These are phyloP conservation scores for Epinephelus awoara DNA, from an alignment of 2,797 vertebrate species.

Conservation along the genomic window DNA sequence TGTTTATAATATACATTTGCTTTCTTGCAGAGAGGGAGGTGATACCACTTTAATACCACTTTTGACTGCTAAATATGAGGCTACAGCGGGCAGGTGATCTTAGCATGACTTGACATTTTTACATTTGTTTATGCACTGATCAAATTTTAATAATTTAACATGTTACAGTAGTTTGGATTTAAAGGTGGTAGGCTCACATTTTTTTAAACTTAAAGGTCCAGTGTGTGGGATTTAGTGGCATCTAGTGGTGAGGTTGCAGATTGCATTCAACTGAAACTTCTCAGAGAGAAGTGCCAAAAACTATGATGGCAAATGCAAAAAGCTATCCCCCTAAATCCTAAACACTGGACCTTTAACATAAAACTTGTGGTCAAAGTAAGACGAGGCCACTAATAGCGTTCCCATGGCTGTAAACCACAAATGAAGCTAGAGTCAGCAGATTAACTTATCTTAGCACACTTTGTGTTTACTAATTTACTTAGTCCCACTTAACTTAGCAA, in stretches of 20 bases:
- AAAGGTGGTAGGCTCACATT: neutral
- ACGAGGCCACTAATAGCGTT: too few relatives aligned
- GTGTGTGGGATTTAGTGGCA: too few relatives aligned
- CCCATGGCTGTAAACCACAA: too few relatives aligned
- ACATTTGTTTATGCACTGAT: neutral
- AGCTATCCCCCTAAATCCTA: too few relatives aligned
- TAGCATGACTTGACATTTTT: neutral
- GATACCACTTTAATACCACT: neutral
- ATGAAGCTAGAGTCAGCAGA: neutral
- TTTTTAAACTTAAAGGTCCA: too few relatives aligned
- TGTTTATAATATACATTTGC: neutral
- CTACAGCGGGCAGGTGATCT: neutral
- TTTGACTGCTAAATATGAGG: neutral
- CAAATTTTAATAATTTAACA: neutral
- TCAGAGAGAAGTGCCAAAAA: too few relatives aligned
- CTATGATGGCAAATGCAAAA: too few relatives aligned
- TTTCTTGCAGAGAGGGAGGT: neutral
- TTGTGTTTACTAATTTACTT: neutral
- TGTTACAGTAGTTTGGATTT: conserved; percentile 6
- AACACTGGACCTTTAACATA: too few relatives aligned
- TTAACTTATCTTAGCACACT: neutral
- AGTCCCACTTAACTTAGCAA: too few relatives aligned
- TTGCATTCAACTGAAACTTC: too few relatives aligned
- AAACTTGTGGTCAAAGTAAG: neutral
- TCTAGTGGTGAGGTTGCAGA: too few relatives aligned